phyloP scores from a whole-genome alignment of 2,888 invertebrate species.

The Brenthis daphne region DNA sequence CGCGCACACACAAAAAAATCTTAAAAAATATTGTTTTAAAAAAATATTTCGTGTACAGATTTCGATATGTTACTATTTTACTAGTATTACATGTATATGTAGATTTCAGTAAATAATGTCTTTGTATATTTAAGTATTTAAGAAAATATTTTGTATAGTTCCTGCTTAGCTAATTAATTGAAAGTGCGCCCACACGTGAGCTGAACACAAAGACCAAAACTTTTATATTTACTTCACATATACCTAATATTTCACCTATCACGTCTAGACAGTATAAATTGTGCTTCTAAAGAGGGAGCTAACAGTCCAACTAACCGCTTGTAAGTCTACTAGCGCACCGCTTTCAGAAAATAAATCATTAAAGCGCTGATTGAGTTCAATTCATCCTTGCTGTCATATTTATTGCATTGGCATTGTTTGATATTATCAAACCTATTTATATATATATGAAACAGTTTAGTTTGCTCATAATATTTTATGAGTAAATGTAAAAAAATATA shows the following conservation, averaged over 20 bases:
- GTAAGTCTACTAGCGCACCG: conserved; percentile 41
- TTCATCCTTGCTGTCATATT: conserved; percentile 24
- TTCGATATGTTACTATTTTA: too few species aligned
- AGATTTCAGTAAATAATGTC: too few species aligned
- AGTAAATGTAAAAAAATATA: too few species aligned
- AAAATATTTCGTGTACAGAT: too few species aligned
- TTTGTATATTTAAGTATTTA: too few species aligned
- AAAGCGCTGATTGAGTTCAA: conserved; percentile 37
- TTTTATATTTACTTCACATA: conserved; percentile 21
- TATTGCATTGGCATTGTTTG: conserved; percentile 3
- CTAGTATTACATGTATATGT: too few species aligned
- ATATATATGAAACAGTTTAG: background rate
- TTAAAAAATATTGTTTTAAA: too few species aligned
- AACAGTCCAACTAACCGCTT: conserved; percentile 43
- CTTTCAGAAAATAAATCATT: conserved; percentile 41
- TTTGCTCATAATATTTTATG: too few species aligned
- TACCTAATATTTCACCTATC: conserved; percentile 48
- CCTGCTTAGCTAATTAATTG: background rate
- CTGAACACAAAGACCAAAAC: conserved; percentile 9
- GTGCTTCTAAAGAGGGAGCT: conserved; percentile 46
- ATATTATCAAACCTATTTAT: conserved; percentile 6
- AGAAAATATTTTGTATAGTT: background rate
- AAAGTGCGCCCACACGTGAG: conserved; percentile 1
- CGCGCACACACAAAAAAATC: too few species aligned
- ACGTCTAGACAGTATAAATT: conserved; percentile 52